These are phyloP conservation scores for Salticus scenicus DNA, from an alignment of 2,888 invertebrate genomes.

Conservation along the genomic window DNA sequence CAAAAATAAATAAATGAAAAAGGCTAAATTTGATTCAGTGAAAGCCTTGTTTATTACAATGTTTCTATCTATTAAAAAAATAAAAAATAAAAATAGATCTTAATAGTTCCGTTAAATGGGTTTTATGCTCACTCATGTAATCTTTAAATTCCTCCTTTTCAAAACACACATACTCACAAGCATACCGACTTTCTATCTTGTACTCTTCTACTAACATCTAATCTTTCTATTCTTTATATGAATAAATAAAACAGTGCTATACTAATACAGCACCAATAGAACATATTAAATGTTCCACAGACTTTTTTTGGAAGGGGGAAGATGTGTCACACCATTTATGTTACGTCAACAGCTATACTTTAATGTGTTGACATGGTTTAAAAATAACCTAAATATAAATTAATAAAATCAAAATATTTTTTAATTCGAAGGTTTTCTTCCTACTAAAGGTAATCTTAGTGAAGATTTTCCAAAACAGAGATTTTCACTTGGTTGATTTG, in stretches of 20 bases:
- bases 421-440: no score
- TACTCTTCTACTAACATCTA: slow-evolving; percentile 70
- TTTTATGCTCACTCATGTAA: slow-evolving; percentile 60
- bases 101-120: slow-evolving; percentile 56
- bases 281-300: slow-evolving; percentile 58
- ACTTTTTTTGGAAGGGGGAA: slow-evolving; percentile 27
- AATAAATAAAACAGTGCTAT: slow-evolving; percentile 71
- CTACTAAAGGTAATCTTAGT: no score
- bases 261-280: slow-evolving; percentile 66
- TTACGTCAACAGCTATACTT: no score
- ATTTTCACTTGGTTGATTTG: slow-evolving; percentile 49
- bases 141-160: slow-evolving; percentile 64
- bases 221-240: slow-evolving; percentile 67
- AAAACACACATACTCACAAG: slow-evolving; percentile 69
- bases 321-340: slow-evolving; percentile 27
- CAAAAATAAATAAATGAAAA: slow-evolving; percentile 52
- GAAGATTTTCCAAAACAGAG: slow-evolving; percentile 65
- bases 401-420: no score
- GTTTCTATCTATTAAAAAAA: slow-evolving; percentile 62
- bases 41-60: slow-evolving; percentile 63
- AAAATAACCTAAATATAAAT: no score
- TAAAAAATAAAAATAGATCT: slow-evolving; percentile 66
- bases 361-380: no score
- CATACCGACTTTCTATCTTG: slow-evolving; percentile 57
- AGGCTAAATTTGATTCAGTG: slow-evolving; percentile 53